Percentiles rank a stretch among this genome's conserved stretches.
These are phyloP conservation scores for Lasioglossum albipes DNA, from an alignment of 1,140 invertebrate species.

Conservation along the genomic window DNA sequence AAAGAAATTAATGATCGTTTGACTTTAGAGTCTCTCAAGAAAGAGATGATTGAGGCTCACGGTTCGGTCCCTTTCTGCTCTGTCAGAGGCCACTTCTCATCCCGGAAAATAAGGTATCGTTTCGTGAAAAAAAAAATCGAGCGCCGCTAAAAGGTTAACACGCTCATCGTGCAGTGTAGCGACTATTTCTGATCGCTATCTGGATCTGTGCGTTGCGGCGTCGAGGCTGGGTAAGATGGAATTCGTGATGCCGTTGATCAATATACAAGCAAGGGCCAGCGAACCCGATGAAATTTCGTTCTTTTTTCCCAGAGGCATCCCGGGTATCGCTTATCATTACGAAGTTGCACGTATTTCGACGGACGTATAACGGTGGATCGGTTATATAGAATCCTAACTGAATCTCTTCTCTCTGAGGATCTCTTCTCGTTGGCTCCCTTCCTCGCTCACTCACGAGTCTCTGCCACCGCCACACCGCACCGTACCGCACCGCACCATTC, in stretches of 20 bases:
- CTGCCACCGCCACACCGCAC: background rate
- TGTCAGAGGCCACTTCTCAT: background rate
- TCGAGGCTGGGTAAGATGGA: background rate
- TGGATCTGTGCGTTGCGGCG: background rate
- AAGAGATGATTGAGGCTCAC: too few relatives aligned
- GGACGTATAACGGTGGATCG: slow-evolving; percentile 67
- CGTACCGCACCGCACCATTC: background rate
- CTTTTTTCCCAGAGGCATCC: slow-evolving; percentile 49
- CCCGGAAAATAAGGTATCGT: background rate
- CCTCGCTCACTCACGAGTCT: background rate
- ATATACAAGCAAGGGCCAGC: background rate
- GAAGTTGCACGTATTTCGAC: slow-evolving; percentile 70
- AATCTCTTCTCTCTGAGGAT: slow-evolving; percentile 72
- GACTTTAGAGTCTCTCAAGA: too few relatives aligned
- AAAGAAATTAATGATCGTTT: too few relatives aligned
- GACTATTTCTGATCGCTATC: slow-evolving; percentile 4
- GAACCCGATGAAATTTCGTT: background rate
- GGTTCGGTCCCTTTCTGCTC: too few relatives aligned
- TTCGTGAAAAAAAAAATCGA: background rate
- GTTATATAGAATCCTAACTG: slow-evolving; percentile 76
- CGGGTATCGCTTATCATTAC: slow-evolving; percentile 68
- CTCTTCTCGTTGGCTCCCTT: slow-evolving; percentile 49
- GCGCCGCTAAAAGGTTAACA: slow-evolving; percentile 22
- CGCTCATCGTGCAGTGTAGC: background rate
- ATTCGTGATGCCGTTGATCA: background rate